Conservation (phyloP, 2,888 invertebrate genomes). For the Diarsia dahlii region DNA sequence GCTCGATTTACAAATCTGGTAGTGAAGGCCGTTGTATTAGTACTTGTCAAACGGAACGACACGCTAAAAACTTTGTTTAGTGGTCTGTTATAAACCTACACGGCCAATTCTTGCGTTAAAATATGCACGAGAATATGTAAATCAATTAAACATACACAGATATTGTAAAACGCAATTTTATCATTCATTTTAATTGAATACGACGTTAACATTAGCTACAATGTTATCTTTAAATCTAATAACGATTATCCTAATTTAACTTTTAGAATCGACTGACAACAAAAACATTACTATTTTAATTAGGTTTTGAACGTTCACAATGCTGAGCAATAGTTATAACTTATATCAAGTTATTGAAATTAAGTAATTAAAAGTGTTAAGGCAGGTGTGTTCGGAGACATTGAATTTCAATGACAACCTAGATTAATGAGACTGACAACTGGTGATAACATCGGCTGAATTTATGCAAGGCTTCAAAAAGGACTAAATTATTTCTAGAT, state of each 20-base stretch:
- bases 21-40: constrained; percentile 56
- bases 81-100: constrained; percentile 18
- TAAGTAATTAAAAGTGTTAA: constrained; percentile 57
- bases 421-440: constrained; percentile 54
- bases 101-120: not conserved
- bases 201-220: constrained; percentile 1
- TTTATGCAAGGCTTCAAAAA: constrained; percentile 23
- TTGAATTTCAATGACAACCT: constrained; percentile 56
- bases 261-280: constrained; percentile 32
- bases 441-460: constrained; percentile 43
- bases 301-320: constrained; percentile 36
- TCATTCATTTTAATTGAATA: constrained; percentile 6
- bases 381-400: constrained; percentile 54
- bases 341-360: constrained; percentile 48
- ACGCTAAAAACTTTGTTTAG: constrained; percentile 44
- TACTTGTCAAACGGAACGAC: constrained; percentile 45
- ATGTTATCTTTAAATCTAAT: constrained; percentile 35
- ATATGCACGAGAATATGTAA: constrained; percentile 10
- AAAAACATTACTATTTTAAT: constrained; percentile 44
- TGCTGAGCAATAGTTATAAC: constrained; percentile 30
- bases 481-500: constrained; percentile 28
- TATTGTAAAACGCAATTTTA: constrained; percentile 6
- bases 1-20: constrained; percentile 75
- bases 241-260: constrained; percentile 40
- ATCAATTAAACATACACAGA: constrained; percentile 7